phyloP scores from a whole-genome alignment of 2,888 invertebrate species.

The Azorinus chamasolen region DNA sequence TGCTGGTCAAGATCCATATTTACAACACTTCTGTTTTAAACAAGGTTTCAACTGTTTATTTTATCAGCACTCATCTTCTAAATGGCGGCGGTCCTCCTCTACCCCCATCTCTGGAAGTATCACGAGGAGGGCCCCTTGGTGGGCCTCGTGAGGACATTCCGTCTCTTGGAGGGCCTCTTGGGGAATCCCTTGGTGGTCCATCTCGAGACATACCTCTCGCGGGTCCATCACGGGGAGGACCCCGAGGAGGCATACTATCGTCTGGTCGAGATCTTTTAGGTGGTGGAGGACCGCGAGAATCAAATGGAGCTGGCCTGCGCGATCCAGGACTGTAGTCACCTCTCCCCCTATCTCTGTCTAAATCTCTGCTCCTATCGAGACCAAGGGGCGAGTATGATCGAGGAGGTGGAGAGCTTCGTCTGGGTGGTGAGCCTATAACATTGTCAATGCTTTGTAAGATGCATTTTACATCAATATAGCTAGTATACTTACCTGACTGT shows the following conservation, averaged over 20 bases:
- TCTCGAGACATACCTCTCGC: conserved; percentile 47
- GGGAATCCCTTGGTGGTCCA: conserved; percentile 34
- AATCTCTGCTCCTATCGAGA: conserved; percentile 47
- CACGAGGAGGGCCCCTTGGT: conserved; percentile 35
- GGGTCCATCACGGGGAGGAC: conserved; percentile 47
- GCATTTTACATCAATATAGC: no score
- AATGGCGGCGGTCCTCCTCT: conserved; percentile 14
- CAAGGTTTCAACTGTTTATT: no score
- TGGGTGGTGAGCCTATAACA: conserved; percentile 43
- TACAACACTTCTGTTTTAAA: no score
- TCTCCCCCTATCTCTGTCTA: conserved; percentile 65
- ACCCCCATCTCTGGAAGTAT: conserved; percentile 27
- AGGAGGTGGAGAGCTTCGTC: conserved; percentile 52
- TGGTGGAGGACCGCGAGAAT: conserved; percentile 72
- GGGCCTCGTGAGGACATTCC: conserved; percentile 34
- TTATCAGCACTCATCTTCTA: no score
- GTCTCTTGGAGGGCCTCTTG: conserved; percentile 45
- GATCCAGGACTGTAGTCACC: conserved; percentile 63
- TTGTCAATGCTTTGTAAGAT: not conserved
- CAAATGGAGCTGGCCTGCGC: conserved; percentile 70
- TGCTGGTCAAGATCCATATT: no score
- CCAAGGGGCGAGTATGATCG: conserved; percentile 46
- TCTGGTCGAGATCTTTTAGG: conserved; percentile 73
- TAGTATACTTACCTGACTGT: no score
- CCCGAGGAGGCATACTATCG: conserved; percentile 56